Evolutionary conservation across 2,888 invertebrate species (phyloP).

Genomic region (Harpagoxenus sublaevis): DNA sequence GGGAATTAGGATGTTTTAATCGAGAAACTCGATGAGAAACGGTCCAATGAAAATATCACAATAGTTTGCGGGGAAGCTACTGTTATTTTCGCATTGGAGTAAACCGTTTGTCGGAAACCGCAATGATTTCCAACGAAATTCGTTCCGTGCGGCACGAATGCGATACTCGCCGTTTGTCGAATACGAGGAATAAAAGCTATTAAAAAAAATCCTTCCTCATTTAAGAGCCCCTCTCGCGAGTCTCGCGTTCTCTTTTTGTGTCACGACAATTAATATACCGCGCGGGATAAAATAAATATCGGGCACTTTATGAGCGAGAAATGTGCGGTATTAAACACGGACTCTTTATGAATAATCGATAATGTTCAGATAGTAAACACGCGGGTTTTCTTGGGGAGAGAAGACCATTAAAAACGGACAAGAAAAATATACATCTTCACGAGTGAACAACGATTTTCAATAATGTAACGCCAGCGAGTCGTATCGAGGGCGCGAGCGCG

Average conservation of each 20-base stretch:
- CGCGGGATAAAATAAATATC: not conserved
- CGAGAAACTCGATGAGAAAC: slow-evolving; percentile 7
- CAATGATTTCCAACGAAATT: slow-evolving; percentile 15
- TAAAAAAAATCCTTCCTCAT: not conserved
- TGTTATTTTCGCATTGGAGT: not conserved
- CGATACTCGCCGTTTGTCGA: not conserved
- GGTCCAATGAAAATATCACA: not conserved
- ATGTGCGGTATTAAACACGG: not conserved
- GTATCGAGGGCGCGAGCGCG: not conserved
- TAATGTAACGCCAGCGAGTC: slow-evolving; percentile 11
- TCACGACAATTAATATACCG: not conserved
- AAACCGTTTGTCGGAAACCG: slow-evolving; percentile 19
- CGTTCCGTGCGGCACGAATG: not conserved
- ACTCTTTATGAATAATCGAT: slow-evolving; percentile 15
- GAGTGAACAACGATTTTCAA: slow-evolving; percentile 43
- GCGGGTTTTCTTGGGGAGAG: not conserved
- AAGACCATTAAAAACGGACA: not conserved
- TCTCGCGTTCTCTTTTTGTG: not conserved
- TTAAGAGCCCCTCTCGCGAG: not conserved
- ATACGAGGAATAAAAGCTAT: not conserved
- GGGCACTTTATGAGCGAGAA: not conserved
- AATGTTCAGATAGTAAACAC: slow-evolving; percentile 3
- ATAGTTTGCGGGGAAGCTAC: not conserved
- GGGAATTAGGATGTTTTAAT: slow-evolving; percentile 36
- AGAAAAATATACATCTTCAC: not conserved